These are phyloP conservation scores for Crypturellus tataupa DNA, from an alignment of 2,797 vertebrate genomes.

Conservation along the genomic window DNA sequence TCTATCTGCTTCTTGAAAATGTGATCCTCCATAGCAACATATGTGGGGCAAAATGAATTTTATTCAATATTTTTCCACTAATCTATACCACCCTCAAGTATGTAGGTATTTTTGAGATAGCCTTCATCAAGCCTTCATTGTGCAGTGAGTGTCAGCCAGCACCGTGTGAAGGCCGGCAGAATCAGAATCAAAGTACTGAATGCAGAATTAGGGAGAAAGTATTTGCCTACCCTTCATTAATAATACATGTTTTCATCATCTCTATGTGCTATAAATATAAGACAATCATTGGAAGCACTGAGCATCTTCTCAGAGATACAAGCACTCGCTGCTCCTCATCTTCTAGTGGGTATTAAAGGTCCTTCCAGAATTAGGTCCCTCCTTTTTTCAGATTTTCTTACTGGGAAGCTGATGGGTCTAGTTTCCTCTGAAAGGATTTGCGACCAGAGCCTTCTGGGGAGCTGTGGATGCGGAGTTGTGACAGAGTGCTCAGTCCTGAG, in stretches of 20 bases:
- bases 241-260: background rate
- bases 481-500: background rate
- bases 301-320: background rate
- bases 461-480: background rate
- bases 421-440: background rate
- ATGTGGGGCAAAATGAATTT: constrained; percentile 4
- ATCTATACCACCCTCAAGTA: background rate
- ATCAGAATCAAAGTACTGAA: background rate
- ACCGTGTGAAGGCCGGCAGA: background rate
- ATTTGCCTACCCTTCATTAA: background rate
- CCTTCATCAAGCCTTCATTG: background rate
- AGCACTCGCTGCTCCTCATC: background rate
- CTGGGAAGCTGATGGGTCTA: background rate
- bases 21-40: background rate
- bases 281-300: background rate
- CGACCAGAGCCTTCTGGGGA: background rate
- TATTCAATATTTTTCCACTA: background rate
- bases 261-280: background rate
- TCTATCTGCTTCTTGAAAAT: constrained; percentile 39
- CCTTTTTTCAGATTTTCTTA: background rate
- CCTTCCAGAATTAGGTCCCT: background rate
- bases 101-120: background rate
- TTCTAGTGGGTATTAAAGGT: background rate
- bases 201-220: background rate
- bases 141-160: background rate